These are phyloP conservation scores for Drosophila seclusa DNA, from an alignment of 2,888 invertebrate species.

Conservation along the genomic window DNA sequence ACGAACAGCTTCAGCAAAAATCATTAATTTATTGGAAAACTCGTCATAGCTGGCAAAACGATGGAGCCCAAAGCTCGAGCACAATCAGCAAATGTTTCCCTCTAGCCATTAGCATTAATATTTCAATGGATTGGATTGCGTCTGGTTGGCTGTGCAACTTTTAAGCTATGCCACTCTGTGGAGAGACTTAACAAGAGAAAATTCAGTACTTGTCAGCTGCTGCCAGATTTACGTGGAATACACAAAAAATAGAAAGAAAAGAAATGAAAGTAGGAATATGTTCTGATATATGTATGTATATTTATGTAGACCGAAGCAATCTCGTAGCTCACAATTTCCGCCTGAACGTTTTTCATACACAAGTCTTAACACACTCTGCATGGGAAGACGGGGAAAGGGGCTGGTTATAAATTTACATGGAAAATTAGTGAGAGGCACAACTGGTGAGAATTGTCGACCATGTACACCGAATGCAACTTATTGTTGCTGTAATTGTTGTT, in stretches of 20 bases:
- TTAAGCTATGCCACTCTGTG: conserved; percentile 53
- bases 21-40: conserved; percentile 67
- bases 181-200: conserved; percentile 54
- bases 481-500: conserved; percentile 57
- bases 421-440: conserved; percentile 49
- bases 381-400: conserved; percentile 14
- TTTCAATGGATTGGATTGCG: conserved; percentile 62
- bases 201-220: conserved; percentile 75
- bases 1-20: conserved; percentile 45
- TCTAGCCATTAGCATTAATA: conserved; percentile 75
- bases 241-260: neutral
- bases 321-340: conserved; percentile 46
- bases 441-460: conserved; percentile 62
- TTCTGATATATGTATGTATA: neutral
- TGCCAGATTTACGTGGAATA: conserved; percentile 72
- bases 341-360: conserved; percentile 67
- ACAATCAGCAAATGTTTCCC: conserved; percentile 67
- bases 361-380: conserved; percentile 42
- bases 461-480: conserved; percentile 55
- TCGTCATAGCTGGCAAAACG: conserved; percentile 30
- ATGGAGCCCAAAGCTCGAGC: conserved; percentile 35
- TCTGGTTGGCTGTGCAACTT: conserved; percentile 29
- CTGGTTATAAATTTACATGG: conserved; percentile 70
- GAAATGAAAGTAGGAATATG: neutral
- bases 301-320: neutral